Conservation (phyloP, 2,888 invertebrate species). For the Physocephala rufipes region DNA sequence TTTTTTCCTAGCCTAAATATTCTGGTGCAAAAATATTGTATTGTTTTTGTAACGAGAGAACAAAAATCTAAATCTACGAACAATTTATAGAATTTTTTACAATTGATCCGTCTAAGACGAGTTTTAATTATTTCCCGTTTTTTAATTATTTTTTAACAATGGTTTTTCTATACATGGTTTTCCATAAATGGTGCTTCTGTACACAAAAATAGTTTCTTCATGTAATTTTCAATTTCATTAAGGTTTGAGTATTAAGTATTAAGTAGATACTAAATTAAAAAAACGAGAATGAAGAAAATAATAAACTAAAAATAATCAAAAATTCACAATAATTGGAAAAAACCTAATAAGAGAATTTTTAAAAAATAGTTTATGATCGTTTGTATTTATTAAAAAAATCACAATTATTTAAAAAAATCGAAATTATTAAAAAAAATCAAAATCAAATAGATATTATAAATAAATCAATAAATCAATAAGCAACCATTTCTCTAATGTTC, state of each 20-base stretch:
- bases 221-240: too few species aligned
- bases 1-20: conserved; percentile 31
- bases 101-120: conserved; percentile 33
- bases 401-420: too few species aligned
- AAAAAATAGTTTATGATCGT: not conserved
- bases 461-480: not conserved
- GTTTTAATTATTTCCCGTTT: conserved; percentile 18
- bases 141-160: too few species aligned
- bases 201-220: too few species aligned
- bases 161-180: too few species aligned
- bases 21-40: conserved; percentile 29
- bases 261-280: too few species aligned
- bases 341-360: not conserved
- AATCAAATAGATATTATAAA: too few species aligned
- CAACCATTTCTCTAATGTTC: not conserved
- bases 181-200: too few species aligned
- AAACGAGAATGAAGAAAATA: too few species aligned
- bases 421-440: too few species aligned
- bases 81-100: not conserved
- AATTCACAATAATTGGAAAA: conserved; percentile 36
- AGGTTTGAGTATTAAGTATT: too few species aligned
- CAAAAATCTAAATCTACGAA: conserved; percentile 12
- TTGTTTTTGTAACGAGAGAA: conserved; percentile 10
- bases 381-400: conserved; percentile 17
- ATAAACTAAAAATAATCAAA: too few species aligned